Evolutionary conservation across 2,888 invertebrate species (phyloP), one percentile per base, ranked within the genome.

Genomic region (Acholoe squamosa): DNA sequence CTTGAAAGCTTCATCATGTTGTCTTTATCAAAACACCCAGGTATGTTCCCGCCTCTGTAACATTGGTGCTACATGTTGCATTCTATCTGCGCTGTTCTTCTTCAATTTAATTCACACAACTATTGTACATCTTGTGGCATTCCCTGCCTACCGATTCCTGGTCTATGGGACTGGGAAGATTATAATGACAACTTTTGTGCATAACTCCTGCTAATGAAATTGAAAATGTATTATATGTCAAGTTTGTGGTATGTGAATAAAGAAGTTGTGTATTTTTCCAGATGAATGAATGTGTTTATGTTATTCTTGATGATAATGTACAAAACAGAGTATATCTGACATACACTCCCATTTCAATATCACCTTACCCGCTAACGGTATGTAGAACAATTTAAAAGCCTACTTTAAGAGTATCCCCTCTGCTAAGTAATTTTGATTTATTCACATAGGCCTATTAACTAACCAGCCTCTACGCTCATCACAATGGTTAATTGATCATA

Each of bases 251-350:
- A 71, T 28, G 71, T 71, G 71, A 71, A 28, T 71, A 71, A 71
- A 71, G 71, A 28, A 71, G 71, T 71, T 71, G 71, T 71, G 71
- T 71, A 71, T 71, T 71, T 71, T 71, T 71, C 71, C 71, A 71
- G 28, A 71, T n/a, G 25, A 71, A 28, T 14, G 25, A 28, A 28
- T 28, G 25, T 71, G 71, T 19, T 61, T 61, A 10, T 43, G 3
- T 43, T 10, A 10, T 43, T 43, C 43, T 43, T 43, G 43, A 43
- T 43, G 10, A 43, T 7, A 43, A 3, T 7, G 43, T 43, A 3
- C 43, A 43, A 43, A 43, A 43, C 10, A 43, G n/a, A n/a, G n/a
- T n/a, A n/a, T n/a, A n/a, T n/a, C n/a, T n/a, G n/a, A n/a, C n/a
- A n/a, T n/a, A n/a, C n/a, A n/a, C n/a, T n/a, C n/a, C n/a, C n/a